Evolutionary conservation across 2,797 vertebrate genomes (phyloP).

Genomic region (Aselliscus stoliczkanus): DNA sequence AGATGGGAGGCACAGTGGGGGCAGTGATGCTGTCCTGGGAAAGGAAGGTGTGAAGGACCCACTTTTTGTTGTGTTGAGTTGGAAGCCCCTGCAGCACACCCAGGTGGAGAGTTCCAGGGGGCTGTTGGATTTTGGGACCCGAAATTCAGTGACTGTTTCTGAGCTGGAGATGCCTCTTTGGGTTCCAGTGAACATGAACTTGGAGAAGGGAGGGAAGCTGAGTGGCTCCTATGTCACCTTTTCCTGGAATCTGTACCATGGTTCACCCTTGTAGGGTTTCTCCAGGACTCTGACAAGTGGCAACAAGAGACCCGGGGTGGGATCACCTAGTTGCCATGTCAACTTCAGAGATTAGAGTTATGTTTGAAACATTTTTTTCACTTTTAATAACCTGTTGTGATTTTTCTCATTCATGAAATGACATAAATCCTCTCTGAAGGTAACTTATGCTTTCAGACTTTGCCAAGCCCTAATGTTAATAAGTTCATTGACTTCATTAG

Average conservation of each 20-base stretch:
- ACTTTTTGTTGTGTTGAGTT: neutral
- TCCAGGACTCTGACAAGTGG: neutral
- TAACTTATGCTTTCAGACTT: neutral
- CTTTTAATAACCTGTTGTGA: neutral
- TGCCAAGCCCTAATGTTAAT: neutral
- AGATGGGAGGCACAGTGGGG: neutral
- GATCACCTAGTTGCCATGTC: neutral
- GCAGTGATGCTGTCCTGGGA: neutral
- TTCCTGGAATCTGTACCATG: neutral
- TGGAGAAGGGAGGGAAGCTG: neutral
- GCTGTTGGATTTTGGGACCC: neutral
- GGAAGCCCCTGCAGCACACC: neutral
- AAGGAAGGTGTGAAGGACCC: neutral
- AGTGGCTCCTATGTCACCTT: neutral
- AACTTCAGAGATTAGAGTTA: neutral
- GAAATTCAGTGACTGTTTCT: neutral
- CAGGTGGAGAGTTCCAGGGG: neutral
- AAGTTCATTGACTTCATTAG: neutral
- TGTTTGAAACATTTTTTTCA: neutral
- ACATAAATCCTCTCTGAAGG: neutral
- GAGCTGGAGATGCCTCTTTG: neutral
- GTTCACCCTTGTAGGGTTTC: neutral
- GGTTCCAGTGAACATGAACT: neutral
- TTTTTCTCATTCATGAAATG: neutral
- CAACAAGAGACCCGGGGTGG: neutral